These are phyloP conservation scores for Pseudochromis fuscus DNA, from an alignment of 2,797 vertebrate genomes.

Conservation along the genomic window DNA sequence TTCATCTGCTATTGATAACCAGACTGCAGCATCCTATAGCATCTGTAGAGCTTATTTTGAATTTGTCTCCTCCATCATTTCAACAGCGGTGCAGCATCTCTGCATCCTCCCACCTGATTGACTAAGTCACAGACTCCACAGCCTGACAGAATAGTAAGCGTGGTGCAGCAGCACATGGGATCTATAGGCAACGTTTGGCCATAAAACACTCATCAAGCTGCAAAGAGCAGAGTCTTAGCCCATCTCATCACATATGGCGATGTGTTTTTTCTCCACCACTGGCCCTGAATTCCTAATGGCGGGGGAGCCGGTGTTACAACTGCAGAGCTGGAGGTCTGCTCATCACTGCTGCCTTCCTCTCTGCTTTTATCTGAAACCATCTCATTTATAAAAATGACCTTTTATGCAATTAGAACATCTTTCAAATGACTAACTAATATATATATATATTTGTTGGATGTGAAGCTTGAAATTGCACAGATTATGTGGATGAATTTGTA, in stretches of 20 bases:
- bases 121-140: background rate
- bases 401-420: no score
- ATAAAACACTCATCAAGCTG: conserved; percentile 43
- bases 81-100: background rate
- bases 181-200: conserved; percentile 33
- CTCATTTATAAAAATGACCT: conserved; percentile 13
- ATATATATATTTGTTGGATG: no score
- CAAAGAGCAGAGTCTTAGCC: conserved; percentile 32
- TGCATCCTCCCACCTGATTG: background rate
- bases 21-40: no score
- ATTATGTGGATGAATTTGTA: no score
- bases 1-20: no score
- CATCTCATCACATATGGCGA: conserved; percentile 53
- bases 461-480: no score
- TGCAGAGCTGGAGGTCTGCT: conserved; percentile 13
- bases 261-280: background rate
- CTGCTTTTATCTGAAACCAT: background rate
- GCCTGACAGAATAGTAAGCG: conserved; percentile 14
- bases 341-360: background rate
- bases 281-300: conserved; percentile 51
- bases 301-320: conserved; percentile 1
- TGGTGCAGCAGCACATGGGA: conserved; percentile 2
- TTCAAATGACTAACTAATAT: no score
- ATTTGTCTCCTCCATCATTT: conserved; percentile 4
- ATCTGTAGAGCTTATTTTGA: no score